Evolutionary conservation across 2,113 vertebrate species (phyloP).

Genomic region (Drymodes brunneopygia): DNA sequence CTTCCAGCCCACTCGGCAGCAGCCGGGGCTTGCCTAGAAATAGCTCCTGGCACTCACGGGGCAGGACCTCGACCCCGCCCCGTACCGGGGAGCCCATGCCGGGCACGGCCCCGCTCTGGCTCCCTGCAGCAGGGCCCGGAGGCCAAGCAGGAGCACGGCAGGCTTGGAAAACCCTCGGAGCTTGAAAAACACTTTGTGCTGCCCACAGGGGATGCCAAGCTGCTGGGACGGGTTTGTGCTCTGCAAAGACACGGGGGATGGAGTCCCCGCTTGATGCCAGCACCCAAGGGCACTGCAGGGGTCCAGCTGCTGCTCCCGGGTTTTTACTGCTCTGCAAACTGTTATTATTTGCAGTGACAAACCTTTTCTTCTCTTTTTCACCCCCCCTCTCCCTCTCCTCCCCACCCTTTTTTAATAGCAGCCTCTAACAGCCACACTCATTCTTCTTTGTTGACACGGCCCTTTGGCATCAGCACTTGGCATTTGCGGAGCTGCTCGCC

Average conservation of each 20-base stretch:
- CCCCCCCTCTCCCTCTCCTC: background rate
- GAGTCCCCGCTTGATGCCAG: background rate
- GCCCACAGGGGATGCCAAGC: background rate
- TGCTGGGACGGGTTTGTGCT: background rate
- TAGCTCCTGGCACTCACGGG: background rate
- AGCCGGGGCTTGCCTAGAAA: slow-evolving; percentile 4
- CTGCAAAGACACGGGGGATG: background rate
- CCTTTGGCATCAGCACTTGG: slow-evolving; percentile 64
- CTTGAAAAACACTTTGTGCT: background rate
- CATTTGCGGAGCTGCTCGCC: slow-evolving; percentile 35
- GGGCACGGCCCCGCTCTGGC: rapidly evolving
- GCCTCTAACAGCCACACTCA: slow-evolving; percentile 55
- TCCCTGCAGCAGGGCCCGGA: background rate
- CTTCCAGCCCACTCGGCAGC: background rate
- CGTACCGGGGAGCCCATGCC: background rate
- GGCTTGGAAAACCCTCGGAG: background rate
- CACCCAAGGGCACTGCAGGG: background rate
- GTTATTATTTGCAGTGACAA: slow-evolving; percentile 14
- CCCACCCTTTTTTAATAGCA: slow-evolving; percentile 62
- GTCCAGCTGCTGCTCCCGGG: background rate
- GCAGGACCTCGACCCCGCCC: background rate
- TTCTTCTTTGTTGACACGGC: slow-evolving; percentile 65
- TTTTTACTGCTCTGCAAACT: background rate
- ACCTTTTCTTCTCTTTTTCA: background rate
- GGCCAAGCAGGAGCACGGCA: background rate